A percentile compares a stretch with the other conserved stretches of the same genome.
Conservation (phyloP, 1,140 invertebrate genomes). For the Anastrepha obliqua region DNA sequence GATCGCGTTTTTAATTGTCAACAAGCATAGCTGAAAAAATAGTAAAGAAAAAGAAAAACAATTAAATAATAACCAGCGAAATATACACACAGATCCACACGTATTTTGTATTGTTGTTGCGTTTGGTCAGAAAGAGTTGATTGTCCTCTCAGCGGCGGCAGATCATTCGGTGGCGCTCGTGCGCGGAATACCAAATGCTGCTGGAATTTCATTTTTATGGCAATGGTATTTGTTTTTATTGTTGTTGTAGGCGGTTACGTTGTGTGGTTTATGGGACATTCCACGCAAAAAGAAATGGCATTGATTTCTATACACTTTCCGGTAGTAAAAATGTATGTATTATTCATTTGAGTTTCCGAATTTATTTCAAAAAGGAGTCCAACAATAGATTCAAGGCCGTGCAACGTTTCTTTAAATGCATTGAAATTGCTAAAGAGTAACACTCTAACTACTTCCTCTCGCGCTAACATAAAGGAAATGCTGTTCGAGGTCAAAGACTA, state of each 20-base stretch:
- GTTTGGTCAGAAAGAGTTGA: background rate
- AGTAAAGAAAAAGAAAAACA: background rate
- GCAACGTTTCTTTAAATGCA: no score
- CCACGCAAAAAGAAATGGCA: background rate
- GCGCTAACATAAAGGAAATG: no score
- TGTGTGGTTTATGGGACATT: background rate
- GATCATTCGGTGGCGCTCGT: background rate
- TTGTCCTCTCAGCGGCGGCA: background rate
- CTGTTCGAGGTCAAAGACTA: no score
- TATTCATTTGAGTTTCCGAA: no score
- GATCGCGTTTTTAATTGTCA: conserved; percentile 50
- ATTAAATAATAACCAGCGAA: background rate
- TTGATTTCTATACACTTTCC: no score
- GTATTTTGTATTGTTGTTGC: background rate
- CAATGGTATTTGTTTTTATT: background rate
- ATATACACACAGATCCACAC: background rate
- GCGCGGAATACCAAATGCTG: conserved; percentile 10
- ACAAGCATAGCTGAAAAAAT: background rate
- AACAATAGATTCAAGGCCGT: no score
- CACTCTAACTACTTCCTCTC: no score
- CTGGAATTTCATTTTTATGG: background rate
- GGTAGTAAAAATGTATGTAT: no score
- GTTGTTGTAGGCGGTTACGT: background rate
- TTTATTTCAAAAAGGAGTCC: no score
- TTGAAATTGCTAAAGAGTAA: no score